These are phyloP conservation scores for Pollenia griseotomentosa DNA, from an alignment of 2,888 invertebrate species.

Conservation along the genomic window DNA sequence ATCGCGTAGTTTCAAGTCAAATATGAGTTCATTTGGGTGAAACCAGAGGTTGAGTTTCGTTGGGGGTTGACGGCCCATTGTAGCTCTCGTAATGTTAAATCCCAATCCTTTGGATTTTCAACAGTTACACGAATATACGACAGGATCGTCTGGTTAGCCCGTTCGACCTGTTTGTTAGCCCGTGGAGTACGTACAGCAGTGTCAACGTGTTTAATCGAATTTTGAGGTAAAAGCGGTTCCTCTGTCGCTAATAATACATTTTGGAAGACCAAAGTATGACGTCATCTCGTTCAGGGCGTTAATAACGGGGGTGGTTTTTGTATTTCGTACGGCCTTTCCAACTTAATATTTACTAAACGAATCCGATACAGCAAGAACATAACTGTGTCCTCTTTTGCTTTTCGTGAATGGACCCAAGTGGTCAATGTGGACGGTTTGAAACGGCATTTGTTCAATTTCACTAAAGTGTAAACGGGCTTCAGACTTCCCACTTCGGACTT, in stretches of 20 bases:
- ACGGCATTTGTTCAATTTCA: conserved; percentile 2
- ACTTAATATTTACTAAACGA: conserved; percentile 31
- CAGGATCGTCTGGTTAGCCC: conserved; percentile 31
- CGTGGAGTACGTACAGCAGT: not conserved
- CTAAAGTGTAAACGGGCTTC: conserved; percentile 30
- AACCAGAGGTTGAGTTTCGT: conserved; percentile 10
- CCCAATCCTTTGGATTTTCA: not conserved
- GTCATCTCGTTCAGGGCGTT: conserved; percentile 21
- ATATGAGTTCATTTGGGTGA: conserved; percentile 11
- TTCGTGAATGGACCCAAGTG: conserved; percentile 55
- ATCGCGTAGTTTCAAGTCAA: conserved; percentile 18
- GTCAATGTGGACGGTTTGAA: conserved; percentile 54
- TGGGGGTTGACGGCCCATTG: conserved; percentile 32
- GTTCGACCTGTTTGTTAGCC: conserved; percentile 26
- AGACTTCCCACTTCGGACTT: not conserved
- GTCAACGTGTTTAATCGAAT: not conserved
- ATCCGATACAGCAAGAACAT: conserved; percentile 64
- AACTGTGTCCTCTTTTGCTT: conserved; percentile 46
- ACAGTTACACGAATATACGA: not conserved
- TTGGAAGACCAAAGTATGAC: not conserved
- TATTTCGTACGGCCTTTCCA: conserved; percentile 67
- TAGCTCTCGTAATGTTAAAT: not conserved
- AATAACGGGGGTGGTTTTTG: conserved; percentile 55
- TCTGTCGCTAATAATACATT: conserved; percentile 66
- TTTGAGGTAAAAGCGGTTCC: conserved; percentile 62